Percentiles rank a stretch among this genome's conserved stretches.
These are phyloP conservation scores for Channallabes apus DNA, from an alignment of 2,797 vertebrate genomes.

Conservation along the genomic window DNA sequence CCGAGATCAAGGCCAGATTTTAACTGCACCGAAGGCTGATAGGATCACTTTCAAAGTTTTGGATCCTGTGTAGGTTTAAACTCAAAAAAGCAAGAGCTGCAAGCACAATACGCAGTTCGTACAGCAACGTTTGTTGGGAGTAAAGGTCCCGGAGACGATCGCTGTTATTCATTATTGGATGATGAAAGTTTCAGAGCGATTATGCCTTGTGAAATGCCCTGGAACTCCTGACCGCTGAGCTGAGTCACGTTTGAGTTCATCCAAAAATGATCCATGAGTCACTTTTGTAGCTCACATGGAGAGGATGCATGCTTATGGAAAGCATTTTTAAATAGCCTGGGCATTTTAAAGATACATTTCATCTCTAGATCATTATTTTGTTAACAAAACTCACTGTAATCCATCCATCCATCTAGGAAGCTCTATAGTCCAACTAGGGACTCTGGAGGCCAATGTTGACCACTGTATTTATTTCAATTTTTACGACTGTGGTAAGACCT, in stretches of 20 bases:
- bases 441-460: too few relatives aligned
- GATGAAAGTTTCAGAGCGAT: neutral
- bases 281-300: neutral
- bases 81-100: constrained; percentile 7
- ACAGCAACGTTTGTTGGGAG: neutral
- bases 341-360: neutral
- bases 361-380: neutral
- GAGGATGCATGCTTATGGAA: neutral
- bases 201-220: neutral
- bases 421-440: too few relatives aligned
- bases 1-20: neutral
- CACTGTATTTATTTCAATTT: too few relatives aligned
- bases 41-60: neutral
- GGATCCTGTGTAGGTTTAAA: constrained; percentile 2
- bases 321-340: neutral
- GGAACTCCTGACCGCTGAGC: neutral
- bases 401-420: too few relatives aligned
- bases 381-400: neutral
- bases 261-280: neutral
- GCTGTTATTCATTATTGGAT: neutral
- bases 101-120: neutral
- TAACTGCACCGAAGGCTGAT: neutral
- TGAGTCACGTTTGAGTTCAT: neutral
- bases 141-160: neutral
- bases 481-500: too few relatives aligned